phyloP scores from a whole-genome alignment of 2,888 invertebrate species.

The Cremastobaeus sp. region DNA sequence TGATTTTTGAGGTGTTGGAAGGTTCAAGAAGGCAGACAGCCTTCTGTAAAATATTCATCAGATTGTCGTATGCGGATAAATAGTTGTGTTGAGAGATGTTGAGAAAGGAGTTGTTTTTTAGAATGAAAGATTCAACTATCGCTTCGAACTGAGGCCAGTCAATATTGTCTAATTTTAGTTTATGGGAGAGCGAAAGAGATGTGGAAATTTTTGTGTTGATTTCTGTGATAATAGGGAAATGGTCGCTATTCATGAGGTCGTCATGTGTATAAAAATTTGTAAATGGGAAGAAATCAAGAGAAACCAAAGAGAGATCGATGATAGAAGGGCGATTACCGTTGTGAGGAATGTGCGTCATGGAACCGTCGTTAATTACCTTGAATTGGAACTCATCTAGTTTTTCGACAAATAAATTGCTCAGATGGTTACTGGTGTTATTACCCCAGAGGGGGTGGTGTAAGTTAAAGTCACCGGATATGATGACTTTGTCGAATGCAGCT shows the following conservation, averaged over 20 bases:
- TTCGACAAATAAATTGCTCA: neutral
- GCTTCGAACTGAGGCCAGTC: neutral
- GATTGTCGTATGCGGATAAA: too few species aligned
- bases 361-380: conserved; percentile 1
- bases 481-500: neutral
- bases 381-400: neutral
- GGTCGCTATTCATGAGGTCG: conserved; percentile 4
- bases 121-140: too few species aligned
- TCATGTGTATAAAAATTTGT: neutral
- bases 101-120: too few species aligned
- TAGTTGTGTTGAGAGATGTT: too few species aligned
- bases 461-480: conserved; percentile 23
- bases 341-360: conserved; percentile 7
- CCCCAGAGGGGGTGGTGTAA: conserved; percentile 3
- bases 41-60: too few species aligned
- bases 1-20: too few species aligned
- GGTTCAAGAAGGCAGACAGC: too few species aligned
- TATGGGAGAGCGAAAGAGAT: neutral
- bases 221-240: neutral
- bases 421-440: neutral
- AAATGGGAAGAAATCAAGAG: neutral
- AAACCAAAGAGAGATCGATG: conserved; percentile 1
- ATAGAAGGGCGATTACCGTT: neutral
- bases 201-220: neutral
- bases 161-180: neutral